Evolutionary conservation across 2,113 vertebrate species (phyloP).

Genomic region (Brachyistius frenatus): DNA sequence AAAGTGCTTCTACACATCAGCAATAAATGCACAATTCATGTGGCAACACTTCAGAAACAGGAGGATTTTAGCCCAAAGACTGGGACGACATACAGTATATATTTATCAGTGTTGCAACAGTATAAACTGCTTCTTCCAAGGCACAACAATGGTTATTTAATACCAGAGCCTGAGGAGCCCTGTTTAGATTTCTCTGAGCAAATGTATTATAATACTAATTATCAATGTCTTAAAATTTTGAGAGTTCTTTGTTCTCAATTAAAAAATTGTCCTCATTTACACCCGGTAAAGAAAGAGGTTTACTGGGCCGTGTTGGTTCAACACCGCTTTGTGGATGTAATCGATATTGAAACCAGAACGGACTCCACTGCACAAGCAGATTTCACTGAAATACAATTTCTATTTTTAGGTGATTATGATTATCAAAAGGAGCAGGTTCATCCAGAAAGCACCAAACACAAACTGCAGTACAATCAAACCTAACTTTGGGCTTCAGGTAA

Average conservation of each 20-base stretch:
- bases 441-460: conserved; percentile 34
- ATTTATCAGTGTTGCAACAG: conserved; percentile 1
- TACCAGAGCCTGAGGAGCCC: neutral
- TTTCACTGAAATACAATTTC: conserved; percentile 34
- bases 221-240: no score
- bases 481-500: conserved; percentile 25
- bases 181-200: neutral
- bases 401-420: conserved; percentile 17
- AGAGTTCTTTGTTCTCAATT: no score
- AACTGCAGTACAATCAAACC: conserved; percentile 19
- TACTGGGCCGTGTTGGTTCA: neutral
- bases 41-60: conserved; percentile 5
- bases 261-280: no score
- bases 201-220: no score
- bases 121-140: conserved; percentile 25
- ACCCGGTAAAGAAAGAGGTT: neutral
- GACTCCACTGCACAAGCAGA: neutral
- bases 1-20: conserved; percentile 19
- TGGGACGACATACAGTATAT: neutral
- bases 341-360: neutral
- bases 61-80: neutral
- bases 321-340: neutral
- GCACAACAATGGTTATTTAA: neutral
- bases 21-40: conserved; percentile 21
- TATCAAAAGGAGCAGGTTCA: conserved; percentile 17